Evolutionary conservation across 2,888 invertebrate genomes (phyloP).

Genomic region (Pristionchus entomophagus): DNA sequence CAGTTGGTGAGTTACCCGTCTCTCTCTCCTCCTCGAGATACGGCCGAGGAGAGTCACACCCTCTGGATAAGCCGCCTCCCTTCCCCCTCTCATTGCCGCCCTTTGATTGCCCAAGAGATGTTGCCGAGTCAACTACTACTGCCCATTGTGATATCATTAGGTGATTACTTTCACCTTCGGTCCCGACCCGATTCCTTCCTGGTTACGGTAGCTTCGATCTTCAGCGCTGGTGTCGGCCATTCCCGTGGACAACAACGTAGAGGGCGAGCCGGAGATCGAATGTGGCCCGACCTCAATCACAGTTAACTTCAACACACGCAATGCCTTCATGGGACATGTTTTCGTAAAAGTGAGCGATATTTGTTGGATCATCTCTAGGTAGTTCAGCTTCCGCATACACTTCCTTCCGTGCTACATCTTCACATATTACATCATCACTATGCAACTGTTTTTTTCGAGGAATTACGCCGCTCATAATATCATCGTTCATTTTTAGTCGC

Average conservation of each 20-base stretch:
- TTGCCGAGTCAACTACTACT: not conserved
- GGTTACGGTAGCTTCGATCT: constrained; percentile 19
- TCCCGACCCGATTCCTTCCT: too few relatives aligned
- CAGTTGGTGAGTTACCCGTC: constrained; percentile 40
- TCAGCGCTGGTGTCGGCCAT: constrained; percentile 59
- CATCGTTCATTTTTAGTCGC: too few relatives aligned
- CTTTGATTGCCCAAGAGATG: not conserved
- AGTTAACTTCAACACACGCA: constrained; percentile 72
- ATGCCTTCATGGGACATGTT: constrained; percentile 70
- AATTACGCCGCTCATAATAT: too few relatives aligned
- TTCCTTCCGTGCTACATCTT: too few relatives aligned
- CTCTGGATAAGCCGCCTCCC: not conserved
- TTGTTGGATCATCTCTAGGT: too few relatives aligned
- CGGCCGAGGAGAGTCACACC: constrained; percentile 35
- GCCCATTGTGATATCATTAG: constrained; percentile 24
- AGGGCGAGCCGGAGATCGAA: constrained; percentile 76
- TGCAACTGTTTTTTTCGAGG: too few relatives aligned
- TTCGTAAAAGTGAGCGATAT: constrained; percentile 65
- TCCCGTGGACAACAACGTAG: constrained; percentile 75
- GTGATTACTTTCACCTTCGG: not conserved
- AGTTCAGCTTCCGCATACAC: too few relatives aligned
- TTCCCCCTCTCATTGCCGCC: not conserved
- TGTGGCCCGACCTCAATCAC: constrained; percentile 75
- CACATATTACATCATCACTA: not conserved
- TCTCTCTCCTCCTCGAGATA: constrained; percentile 17